Evolutionary conservation across 2,888 invertebrate species (phyloP).

Genomic region (Drosophila neoperkinsi): DNA sequence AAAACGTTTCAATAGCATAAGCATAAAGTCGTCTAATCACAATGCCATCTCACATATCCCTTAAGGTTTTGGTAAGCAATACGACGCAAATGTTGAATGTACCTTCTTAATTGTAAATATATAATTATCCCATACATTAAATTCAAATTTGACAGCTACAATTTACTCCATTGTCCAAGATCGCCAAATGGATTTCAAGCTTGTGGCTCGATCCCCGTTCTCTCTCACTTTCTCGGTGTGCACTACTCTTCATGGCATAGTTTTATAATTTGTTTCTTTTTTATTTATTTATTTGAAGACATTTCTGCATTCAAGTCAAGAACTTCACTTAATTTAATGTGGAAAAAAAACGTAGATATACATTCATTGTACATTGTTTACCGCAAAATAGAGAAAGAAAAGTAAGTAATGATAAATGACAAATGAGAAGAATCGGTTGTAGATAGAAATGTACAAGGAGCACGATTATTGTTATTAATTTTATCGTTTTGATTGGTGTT

Average conservation of each 20-base stretch:
- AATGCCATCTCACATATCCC: conserved; percentile 39
- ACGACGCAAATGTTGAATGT: conserved; percentile 34
- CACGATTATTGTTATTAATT: conserved; percentile 31
- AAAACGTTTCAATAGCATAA: conserved; percentile 52
- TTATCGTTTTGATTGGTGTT: conserved; percentile 28
- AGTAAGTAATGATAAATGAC: conserved; percentile 1
- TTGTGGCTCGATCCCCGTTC: neutral
- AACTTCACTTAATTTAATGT: conserved; percentile 32
- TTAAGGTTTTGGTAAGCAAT: conserved; percentile 31
- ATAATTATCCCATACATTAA: conserved; percentile 21
- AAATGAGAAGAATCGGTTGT: conserved; percentile 4
- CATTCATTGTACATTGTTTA: conserved; percentile 19
- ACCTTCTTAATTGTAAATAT: conserved; percentile 53
- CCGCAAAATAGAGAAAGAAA: conserved; percentile 6
- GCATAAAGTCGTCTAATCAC: conserved; percentile 39
- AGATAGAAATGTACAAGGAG: conserved; percentile 43
- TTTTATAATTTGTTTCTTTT: conserved; percentile 6
- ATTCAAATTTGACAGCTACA: conserved; percentile 5
- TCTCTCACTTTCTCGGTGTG: neutral
- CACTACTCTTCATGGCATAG: neutral
- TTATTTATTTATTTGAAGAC: conserved; percentile 35
- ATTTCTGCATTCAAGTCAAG: conserved; percentile 45
- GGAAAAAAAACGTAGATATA: conserved; percentile 29
- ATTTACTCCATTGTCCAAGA: neutral
- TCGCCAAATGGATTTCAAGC: neutral